Base-by-base conservation (phyloP, 2,888 invertebrate genomes). In the Drosophila macrospina region DNA sequence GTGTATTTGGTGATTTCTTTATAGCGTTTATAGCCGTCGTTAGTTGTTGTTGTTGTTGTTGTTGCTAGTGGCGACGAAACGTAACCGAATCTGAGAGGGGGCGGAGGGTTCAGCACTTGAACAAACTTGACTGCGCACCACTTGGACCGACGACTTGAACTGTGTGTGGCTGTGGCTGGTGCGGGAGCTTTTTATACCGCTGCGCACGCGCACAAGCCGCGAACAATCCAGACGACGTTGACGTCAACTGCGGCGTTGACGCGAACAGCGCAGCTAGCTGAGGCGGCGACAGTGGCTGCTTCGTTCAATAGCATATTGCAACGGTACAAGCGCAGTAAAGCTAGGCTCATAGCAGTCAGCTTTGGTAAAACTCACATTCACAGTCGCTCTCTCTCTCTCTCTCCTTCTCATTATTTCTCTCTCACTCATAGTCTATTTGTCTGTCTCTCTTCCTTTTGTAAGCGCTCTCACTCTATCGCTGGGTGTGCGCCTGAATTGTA, bases 141-240 rank as follows among this genome's bases (percentile, higher is more conserved):
- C 91, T 90, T 89, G 90, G 87, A 91, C 90, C 91, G 92, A 92
- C 91, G 92, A 92, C 82, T 82, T 76, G 77, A 82, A 82, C 92
- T 92, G 91, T 92, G 91, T 91, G 89, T 91, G 91, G 91, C 90
- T 92, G 88, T 91, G 89, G 90, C 89, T 88, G 90, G 88, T 89
- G 91, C 92, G 91, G 91, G 90, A 91, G 91, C 92, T 92, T 92
- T 92, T 92, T 92, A 92, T 92, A 92, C 92, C 92, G 91, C 90
- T 88, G 90, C 90, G 90, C 90, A 90, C 75, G 90, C 90, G 91
- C 90, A 81, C 75, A 70, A 75, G 80, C 59, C 74, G 74, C 88
- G 88, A 83, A 83, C 86, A 88, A 88, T 82, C 88, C 88, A 81
- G 51, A 71, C 76, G 48, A 50, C 71, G 82, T 68, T 39, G 68